These are phyloP conservation scores for Pristionchus japonicus DNA, from an alignment of 2,888 invertebrate species.

Conservation along the genomic window DNA sequence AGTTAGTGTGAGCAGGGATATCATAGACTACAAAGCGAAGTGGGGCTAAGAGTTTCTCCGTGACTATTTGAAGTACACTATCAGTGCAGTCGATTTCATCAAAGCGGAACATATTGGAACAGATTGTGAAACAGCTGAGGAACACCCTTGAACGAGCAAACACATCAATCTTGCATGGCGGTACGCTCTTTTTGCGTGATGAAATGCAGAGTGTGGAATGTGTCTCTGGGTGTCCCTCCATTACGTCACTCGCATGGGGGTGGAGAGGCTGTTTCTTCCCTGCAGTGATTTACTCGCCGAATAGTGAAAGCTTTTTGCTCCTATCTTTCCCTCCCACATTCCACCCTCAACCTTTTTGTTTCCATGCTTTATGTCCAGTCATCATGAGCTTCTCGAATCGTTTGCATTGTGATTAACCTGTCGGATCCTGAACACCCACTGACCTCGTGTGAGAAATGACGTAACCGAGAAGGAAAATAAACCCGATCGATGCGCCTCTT, in stretches of 20 bases:
- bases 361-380: background rate
- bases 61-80: background rate
- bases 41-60: background rate
- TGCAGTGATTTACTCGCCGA: conserved; percentile 7
- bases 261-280: conserved; percentile 14
- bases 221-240: background rate
- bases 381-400: background rate
- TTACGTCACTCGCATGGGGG: background rate
- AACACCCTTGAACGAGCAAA: background rate
- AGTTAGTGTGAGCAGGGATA: background rate
- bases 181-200: conserved; percentile 21
- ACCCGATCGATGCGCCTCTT: background rate
- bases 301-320: background rate
- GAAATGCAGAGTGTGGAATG: background rate
- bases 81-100: background rate
- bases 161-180: background rate
- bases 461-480: background rate
- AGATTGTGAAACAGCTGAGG: conserved; percentile 4
- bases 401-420: conserved; percentile 19
- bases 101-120: background rate
- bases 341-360: background rate
- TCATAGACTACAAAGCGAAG: background rate
- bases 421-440: conserved; percentile 30
- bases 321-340: background rate
- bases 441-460: conserved; percentile 19